Conservation (phyloP, 2,797 vertebrate genomes). For the Enteromius afrohamiltoni region DNA sequence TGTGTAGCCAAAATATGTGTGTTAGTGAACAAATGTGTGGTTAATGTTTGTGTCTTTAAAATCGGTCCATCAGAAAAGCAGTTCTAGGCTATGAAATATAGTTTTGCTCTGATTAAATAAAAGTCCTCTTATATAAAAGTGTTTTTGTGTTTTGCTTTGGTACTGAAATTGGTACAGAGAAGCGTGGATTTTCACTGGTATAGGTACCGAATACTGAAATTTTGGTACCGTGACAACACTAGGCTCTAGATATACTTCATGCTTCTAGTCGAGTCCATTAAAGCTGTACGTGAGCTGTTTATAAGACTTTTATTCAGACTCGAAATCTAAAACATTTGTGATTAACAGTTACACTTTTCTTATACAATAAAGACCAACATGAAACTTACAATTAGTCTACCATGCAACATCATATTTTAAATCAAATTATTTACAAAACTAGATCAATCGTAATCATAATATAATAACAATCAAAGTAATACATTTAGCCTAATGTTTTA, state of each 20-base stretch:
- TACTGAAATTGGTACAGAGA: too few species aligned
- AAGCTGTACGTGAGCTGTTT: neutral
- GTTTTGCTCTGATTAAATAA: too few species aligned
- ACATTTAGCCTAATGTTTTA: neutral
- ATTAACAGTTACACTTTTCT: neutral
- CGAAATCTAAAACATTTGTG: neutral
- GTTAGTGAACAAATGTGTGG: too few species aligned
- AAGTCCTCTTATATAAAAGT: too few species aligned
- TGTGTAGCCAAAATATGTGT: too few species aligned
- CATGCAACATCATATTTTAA: neutral
- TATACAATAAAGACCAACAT: neutral
- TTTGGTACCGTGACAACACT: too few species aligned
- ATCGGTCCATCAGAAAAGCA: too few species aligned
- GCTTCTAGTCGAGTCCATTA: neutral
- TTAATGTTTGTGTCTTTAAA: too few species aligned
- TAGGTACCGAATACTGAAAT: too few species aligned
- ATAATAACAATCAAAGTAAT: neutral
- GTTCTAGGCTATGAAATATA: too few species aligned
- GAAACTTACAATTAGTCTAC: neutral
- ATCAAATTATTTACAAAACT: neutral
- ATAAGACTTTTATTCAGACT: neutral
- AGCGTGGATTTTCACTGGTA: too few species aligned
- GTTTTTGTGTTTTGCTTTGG: too few species aligned
- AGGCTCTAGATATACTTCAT: neutral
- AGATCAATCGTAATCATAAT: neutral